Conservation (phyloP, 1,140 invertebrate genomes). For the Cheumatopsyche charites region DNA sequence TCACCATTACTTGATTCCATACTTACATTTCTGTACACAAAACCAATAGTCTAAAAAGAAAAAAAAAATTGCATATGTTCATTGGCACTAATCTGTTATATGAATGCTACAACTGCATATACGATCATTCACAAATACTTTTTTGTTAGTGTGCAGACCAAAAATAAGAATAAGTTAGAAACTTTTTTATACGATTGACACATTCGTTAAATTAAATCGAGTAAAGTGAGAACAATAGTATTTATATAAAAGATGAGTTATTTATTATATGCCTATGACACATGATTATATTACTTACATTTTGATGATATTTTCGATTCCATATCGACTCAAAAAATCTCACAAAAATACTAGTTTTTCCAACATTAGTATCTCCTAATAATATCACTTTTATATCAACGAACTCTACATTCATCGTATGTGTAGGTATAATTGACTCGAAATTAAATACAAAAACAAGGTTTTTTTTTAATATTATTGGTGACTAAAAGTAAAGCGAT, state of each 20-base stretch:
- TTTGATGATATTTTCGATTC: constrained; percentile 25
- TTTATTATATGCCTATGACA: too few relatives aligned
- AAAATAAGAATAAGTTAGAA: too few relatives aligned
- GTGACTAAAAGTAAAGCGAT: too few relatives aligned
- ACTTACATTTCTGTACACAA: neutral
- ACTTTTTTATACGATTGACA: too few relatives aligned
- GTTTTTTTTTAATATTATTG: too few relatives aligned
- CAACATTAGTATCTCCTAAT: constrained; percentile 1
- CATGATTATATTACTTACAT: constrained; percentile 3
- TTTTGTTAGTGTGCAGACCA: too few relatives aligned
- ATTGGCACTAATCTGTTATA: constrained; percentile 1
- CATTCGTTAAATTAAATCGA: too few relatives aligned
- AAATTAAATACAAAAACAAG: too few relatives aligned
- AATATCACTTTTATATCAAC: constrained; percentile 26
- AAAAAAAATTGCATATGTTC: neutral
- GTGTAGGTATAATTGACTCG: too few relatives aligned
- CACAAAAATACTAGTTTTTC: constrained; percentile 26
- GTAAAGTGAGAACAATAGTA: too few relatives aligned
- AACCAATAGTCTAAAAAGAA: constrained; percentile 23
- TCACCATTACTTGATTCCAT: neutral
- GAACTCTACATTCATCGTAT: constrained; percentile 1
- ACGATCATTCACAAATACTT: too few relatives aligned
- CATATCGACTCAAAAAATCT: constrained; percentile 23
- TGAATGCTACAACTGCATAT: neutral
- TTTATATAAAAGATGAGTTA: neutral